Conservation (phyloP, 2,888 invertebrate species). For the Tachystola acroxantha region DNA sequence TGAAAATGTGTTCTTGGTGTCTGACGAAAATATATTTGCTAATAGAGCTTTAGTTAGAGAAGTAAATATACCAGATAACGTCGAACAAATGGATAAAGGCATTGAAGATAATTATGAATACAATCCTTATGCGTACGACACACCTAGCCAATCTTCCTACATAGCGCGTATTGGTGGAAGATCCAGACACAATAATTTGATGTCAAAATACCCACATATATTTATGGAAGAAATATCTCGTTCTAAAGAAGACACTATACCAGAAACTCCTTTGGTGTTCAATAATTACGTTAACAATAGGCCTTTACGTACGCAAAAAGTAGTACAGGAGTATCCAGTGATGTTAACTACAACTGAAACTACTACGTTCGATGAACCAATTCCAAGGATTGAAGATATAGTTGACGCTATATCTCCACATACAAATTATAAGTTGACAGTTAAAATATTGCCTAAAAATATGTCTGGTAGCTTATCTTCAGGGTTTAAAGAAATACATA, state of each 20-base stretch:
- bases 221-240: slow-evolving; percentile 44
- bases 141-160: slow-evolving; percentile 12
- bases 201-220: slow-evolving; percentile 62
- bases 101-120: slow-evolving; percentile 20
- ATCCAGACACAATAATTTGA: slow-evolving; percentile 39
- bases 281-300: not conserved
- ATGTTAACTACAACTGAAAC: not conserved
- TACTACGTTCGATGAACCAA: slow-evolving; percentile 7
- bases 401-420: slow-evolving; percentile 28
- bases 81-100: slow-evolving; percentile 17
- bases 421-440: slow-evolving; percentile 48
- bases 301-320: not conserved
- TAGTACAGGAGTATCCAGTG: not conserved
- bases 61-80: slow-evolving; percentile 24
- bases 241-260: slow-evolving; percentile 31
- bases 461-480: slow-evolving; percentile 24
- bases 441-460: slow-evolving; percentile 60
- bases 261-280: not conserved
- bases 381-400: slow-evolving; percentile 30
- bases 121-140: slow-evolving; percentile 27
- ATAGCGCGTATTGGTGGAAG: slow-evolving; percentile 24
- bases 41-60: slow-evolving; percentile 44
- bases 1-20: slow-evolving; percentile 47
- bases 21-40: slow-evolving; percentile 47
- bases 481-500: slow-evolving; percentile 60